phyloP scores from a whole-genome alignment of 2,113 vertebrate genomes.

The Ptychochromis oligacanthus region DNA sequence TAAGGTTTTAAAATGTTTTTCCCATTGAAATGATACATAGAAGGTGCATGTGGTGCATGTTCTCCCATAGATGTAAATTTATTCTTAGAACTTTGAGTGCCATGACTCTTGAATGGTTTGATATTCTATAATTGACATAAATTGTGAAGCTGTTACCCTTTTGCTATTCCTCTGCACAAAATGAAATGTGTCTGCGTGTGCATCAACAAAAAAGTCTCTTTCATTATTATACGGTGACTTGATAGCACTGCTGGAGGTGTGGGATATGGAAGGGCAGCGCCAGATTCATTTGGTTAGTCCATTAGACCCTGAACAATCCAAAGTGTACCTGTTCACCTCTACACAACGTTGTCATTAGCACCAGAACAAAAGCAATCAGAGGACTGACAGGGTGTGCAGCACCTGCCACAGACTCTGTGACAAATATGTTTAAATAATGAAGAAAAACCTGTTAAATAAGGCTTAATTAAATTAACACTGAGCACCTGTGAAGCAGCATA shows the following conservation, averaged over 20 bases:
- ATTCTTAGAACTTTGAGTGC: background rate
- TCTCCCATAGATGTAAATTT: background rate
- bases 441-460: slow-evolving; percentile 6
- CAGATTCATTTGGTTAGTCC: slow-evolving; percentile 34
- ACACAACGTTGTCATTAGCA: slow-evolving; percentile 4
- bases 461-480: slow-evolving; percentile 26
- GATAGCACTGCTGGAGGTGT: slow-evolving; percentile 46
- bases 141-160: background rate
- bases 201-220: background rate
- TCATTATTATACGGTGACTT: slow-evolving; percentile 49
- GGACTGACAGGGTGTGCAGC: background rate
- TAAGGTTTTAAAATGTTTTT: no score
- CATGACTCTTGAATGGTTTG: background rate
- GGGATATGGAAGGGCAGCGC: slow-evolving; percentile 55
- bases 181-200: background rate
- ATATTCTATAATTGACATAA: background rate
- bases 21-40: no score
- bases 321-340: slow-evolving; percentile 22
- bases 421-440: slow-evolving; percentile 25
- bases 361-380: slow-evolving; percentile 4
- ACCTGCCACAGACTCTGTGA: background rate
- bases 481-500: slow-evolving; percentile 3
- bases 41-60: no score
- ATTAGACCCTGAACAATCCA: background rate
- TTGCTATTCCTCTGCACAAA: background rate